Evolutionary conservation across 2,888 invertebrate species (phyloP).

Genomic region (Sphinx pinastri): DNA sequence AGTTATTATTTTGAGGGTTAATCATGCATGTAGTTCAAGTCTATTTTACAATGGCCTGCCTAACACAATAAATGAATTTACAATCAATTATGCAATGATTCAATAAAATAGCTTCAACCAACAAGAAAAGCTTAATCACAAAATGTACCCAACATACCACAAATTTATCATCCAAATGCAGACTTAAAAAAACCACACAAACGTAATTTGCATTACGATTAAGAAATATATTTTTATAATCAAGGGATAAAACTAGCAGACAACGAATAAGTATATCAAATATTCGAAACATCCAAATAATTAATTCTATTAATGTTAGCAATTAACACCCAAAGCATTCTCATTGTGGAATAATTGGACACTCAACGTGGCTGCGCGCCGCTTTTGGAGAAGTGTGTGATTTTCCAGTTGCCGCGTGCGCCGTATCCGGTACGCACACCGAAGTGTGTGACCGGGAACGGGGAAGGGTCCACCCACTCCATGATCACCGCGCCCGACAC

Average conservation of each 20-base stretch:
- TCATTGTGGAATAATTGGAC: conserved; percentile 44
- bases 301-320: conserved; percentile 41
- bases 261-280: background rate
- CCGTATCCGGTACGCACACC: conserved; percentile 87
- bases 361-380: conserved; percentile 71
- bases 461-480: conserved; percentile 85
- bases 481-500: conserved; percentile 78
- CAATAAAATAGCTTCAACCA: background rate
- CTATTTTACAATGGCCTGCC: background rate
- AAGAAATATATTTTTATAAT: conserved; percentile 39
- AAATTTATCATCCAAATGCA: conserved; percentile 52
- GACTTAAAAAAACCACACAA: conserved; percentile 26
- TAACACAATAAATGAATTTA: background rate
- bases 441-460: conserved; percentile 85
- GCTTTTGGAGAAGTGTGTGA: conserved; percentile 65
- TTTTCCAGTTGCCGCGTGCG: conserved; percentile 86
- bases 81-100: background rate
- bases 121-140: conserved; percentile 45
- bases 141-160: conserved; percentile 82
- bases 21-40: background rate
- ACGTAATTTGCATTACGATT: conserved; percentile 23
- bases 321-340: conserved; percentile 64
- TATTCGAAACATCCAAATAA: background rate
- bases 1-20: no score
- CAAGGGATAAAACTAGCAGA: conserved; percentile 1